Percentiles rank a stretch among this genome's conserved stretches.
Conservation (phyloP, 1,140 invertebrate species). For the Zaprionus ornatus region DNA sequence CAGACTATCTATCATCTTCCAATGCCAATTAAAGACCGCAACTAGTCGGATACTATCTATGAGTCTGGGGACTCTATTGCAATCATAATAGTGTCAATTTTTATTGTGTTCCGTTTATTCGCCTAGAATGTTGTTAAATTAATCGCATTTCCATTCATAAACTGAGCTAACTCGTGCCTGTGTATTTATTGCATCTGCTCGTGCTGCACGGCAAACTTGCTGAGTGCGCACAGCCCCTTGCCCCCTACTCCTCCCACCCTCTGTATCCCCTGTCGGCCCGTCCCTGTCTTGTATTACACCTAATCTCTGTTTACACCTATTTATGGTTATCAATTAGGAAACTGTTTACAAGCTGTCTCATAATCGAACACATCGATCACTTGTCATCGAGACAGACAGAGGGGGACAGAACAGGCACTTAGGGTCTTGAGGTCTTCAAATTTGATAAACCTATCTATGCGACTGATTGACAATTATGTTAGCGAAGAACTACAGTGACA, state of each 20-base stretch:
- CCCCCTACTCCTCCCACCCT: not conserved
- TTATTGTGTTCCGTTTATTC: not conserved
- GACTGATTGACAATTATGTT: not conserved
- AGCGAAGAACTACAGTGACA: not conserved
- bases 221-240: not conserved
- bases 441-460: not conserved
- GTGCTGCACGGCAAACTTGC: not conserved
- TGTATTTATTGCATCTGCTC: not conserved
- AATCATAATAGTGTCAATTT: too few species aligned
- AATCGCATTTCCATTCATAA: constrained; percentile 50
- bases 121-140: constrained; percentile 55
- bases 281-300: not conserved
- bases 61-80: not conserved
- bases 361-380: constrained; percentile 25
- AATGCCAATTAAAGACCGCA: not conserved
- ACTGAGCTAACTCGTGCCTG: constrained; percentile 8
- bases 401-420: not conserved
- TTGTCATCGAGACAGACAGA: not conserved
- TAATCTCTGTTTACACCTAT: constrained; percentile 3
- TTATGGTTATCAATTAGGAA: constrained; percentile 36
- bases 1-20: not conserved
- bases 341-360: constrained; percentile 31
- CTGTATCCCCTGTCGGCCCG: too few species aligned
- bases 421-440: constrained; percentile 17
- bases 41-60: not conserved